Percentiles rank a stretch among this genome's conserved stretches.
Conservation (phyloP, 1,140 invertebrate genomes). For the Drosophila ercepeae region DNA sequence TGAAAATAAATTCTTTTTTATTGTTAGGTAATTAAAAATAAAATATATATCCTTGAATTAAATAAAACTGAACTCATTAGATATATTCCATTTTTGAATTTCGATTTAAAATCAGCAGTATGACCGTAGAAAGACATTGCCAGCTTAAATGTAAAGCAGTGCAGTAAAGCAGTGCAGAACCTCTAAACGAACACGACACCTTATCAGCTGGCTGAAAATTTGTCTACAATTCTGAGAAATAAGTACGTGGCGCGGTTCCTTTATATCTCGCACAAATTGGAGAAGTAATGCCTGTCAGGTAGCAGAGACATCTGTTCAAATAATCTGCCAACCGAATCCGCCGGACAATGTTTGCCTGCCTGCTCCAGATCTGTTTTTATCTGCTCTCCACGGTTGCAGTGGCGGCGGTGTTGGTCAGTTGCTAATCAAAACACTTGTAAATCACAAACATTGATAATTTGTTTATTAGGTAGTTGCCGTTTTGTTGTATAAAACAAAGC, state of each 20-base stretch:
- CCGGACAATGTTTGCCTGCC: conserved; percentile 42
- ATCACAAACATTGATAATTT: conserved; percentile 56
- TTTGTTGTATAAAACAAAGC: conserved; percentile 86
- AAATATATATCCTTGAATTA: background rate
- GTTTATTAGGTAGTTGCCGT: conserved; percentile 85
- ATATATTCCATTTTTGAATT: background rate
- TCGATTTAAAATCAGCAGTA: background rate
- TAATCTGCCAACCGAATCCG: background rate
- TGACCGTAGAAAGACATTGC: background rate
- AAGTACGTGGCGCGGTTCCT: conserved; percentile 57
- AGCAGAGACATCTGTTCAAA: conserved; percentile 23
- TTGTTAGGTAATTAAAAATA: background rate
- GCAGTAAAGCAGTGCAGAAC: background rate
- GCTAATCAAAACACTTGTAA: conserved; percentile 10
- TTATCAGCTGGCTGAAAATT: conserved; percentile 35
- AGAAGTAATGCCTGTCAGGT: conserved; percentile 60
- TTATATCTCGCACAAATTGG: conserved; percentile 43
- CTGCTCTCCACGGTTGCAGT: conserved; percentile 22
- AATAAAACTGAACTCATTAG: background rate
- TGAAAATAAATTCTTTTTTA: background rate
- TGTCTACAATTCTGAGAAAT: conserved; percentile 36
- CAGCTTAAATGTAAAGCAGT: too few species aligned
- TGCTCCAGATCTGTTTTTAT: conserved; percentile 53
- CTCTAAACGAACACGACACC: background rate
- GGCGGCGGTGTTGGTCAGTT: conserved; percentile 44